Evolutionary conservation across 2,113 vertebrate genomes (phyloP), one percentile per base, ranked within the genome.

Genomic region (Salminus brasiliensis): DNA sequence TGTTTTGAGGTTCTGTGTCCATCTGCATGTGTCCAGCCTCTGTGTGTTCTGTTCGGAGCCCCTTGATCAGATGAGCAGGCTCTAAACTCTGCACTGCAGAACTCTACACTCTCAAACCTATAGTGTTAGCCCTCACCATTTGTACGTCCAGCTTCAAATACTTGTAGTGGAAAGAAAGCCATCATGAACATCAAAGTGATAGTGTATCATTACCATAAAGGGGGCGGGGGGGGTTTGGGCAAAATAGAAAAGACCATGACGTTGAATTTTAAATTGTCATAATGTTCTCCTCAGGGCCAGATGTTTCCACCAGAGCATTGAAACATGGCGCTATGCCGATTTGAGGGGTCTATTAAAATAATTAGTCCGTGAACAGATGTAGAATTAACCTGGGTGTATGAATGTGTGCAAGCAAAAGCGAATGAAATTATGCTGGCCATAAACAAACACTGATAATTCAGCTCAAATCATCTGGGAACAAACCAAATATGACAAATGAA

Each of bases 281-380:
- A 43, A 55, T 27, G 36, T 67, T 53, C n/a, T 62, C 8, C 47
- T 57, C 32, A 32, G 9, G 39, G 60, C 32, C 32, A 76, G 47
- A 79, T 73, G 36, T 79, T 79, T 66, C 41, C 57, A 72, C 36
- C 25, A 36, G 25, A 23, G 45, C 47, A 11, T 52, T 73, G 21
- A 60, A 43, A 69, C 11, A 29, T 72, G 36, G 55, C 32, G n/a
- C 29, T 25, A 52, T 72, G 68, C 18, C 39, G 45, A 49, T 29
- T 70, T 53, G n/a, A 71, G 16, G 57, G 47, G 9, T 59, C 60
- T 23, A 72, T 52, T 67, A 74, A 65, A n/a, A 65, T 74, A 74
- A 70, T 71, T 27, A 43, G n/a, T 27, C 32, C 66, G 59, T 23
- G 74, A 78, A 75, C 6, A 36, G 74, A 77, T 77, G 29, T 59